A percentile compares a stretch with the other conserved stretches of the same genome.
Conservation (phyloP, 2,888 invertebrate genomes). For the Sarcophaga carnaria region DNA sequence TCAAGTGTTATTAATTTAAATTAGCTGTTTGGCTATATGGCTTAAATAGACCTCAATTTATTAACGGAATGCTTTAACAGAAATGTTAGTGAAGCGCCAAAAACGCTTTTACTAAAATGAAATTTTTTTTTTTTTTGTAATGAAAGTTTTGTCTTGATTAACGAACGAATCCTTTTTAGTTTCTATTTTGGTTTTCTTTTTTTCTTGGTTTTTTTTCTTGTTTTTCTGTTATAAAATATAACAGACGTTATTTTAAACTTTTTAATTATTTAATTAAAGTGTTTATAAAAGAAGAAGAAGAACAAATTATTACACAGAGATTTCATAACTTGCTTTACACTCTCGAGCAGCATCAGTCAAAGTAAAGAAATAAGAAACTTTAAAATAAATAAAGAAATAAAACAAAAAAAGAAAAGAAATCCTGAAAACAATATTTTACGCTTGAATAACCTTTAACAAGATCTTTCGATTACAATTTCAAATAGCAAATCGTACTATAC, state of each 20-base stretch:
- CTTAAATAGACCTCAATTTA: conserved; percentile 51
- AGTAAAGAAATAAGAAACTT: not conserved
- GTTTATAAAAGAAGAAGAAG: not conserved
- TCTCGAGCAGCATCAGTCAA: conserved; percentile 8
- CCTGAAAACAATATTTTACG: conserved; percentile 56
- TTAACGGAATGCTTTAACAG: conserved; percentile 7
- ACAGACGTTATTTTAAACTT: conserved; percentile 24
- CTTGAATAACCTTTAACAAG: conserved; percentile 60
- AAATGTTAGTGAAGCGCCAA: conserved; percentile 28
- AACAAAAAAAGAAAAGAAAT: conserved; percentile 1
- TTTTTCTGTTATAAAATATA: conserved; percentile 16
- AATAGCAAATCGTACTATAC: conserved; percentile 55
- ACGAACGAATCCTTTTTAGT: conserved; percentile 5
- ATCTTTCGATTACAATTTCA: conserved; percentile 66
- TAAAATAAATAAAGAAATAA: conserved; percentile 5
- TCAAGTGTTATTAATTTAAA: conserved; percentile 67
- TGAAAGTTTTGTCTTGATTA: conserved; percentile 30
- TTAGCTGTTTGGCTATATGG: conserved; percentile 54
- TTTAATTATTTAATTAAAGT: not conserved
- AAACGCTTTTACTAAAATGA: conserved; percentile 19
- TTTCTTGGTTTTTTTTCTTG: not conserved
- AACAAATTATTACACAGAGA: conserved; percentile 20
- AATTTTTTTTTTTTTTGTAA: not conserved
- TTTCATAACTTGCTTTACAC: conserved; percentile 30
- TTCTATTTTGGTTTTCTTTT: not conserved